A percentile compares a stretch with the other conserved stretches of the same genome.
Conservation (phyloP, 2,113 vertebrate species). For the Hippocampus zosterae region DNA sequence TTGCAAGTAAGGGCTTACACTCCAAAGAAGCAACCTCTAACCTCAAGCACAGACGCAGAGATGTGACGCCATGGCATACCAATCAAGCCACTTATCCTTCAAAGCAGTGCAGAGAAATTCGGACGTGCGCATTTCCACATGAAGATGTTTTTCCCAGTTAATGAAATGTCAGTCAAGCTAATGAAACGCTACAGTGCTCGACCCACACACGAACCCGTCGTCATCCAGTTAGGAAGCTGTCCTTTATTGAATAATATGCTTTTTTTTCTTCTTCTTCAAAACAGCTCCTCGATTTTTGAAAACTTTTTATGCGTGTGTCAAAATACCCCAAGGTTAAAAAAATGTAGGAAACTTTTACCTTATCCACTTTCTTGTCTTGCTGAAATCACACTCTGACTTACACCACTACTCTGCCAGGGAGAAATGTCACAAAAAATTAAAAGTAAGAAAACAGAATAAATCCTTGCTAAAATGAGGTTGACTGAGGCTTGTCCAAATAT, state of each 20-base stretch:
- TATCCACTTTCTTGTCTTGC: neutral
- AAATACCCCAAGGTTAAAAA: too few relatives aligned
- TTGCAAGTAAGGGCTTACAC: neutral
- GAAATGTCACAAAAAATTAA: too few relatives aligned
- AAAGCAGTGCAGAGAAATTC: neutral
- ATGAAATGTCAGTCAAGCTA: constrained; percentile 12
- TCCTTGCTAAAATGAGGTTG: too few relatives aligned
- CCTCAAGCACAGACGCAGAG: neutral
- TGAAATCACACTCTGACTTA: too few relatives aligned
- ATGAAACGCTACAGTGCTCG: constrained; percentile 10
- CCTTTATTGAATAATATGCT: neutral
- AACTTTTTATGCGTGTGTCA: too few relatives aligned
- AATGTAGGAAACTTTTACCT: too few relatives aligned
- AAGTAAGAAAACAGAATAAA: too few relatives aligned
- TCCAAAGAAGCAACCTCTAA: neutral
- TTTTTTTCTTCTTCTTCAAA: too few relatives aligned
- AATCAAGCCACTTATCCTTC: neutral
- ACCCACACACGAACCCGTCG: constrained; percentile 14
- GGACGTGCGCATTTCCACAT: constrained; percentile 10
- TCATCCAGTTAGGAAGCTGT: neutral
- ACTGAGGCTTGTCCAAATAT: too few relatives aligned
- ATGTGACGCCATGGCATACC: neutral
- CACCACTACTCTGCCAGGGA: too few relatives aligned
- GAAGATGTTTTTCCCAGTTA: constrained; percentile 13
- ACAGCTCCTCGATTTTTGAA: too few relatives aligned